A percentile compares a stretch with the other conserved stretches of the same genome.
Evolutionary conservation across 2,797 vertebrate genomes (phyloP).

Genomic region (Oophaga sylvatica): DNA sequence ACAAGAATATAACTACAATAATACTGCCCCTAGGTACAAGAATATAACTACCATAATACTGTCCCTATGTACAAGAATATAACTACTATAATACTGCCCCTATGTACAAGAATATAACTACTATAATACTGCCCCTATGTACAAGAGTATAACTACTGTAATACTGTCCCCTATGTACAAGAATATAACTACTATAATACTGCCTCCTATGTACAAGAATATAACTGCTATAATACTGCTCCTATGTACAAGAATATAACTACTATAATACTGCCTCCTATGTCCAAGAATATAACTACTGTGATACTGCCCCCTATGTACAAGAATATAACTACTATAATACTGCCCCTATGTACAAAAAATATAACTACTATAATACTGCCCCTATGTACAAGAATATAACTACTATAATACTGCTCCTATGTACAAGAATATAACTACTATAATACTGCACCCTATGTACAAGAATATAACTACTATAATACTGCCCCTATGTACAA

Average conservation of each 20-base stretch:
- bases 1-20: background rate
- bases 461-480: background rate
- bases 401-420: background rate
- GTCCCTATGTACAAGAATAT: background rate
- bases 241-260: no score
- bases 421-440: background rate
- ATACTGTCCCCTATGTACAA: background rate
- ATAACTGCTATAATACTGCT: background rate
- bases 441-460: background rate
- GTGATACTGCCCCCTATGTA: background rate
- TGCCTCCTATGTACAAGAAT: background rate
- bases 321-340: slow-evolving; percentile 5
- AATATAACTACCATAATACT: slow-evolving; percentile 8
- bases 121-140: background rate
- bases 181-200: background rate
- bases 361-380: background rate
- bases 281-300: background rate
- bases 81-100: no score
- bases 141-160: background rate
- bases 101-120: background rate
- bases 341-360: background rate
- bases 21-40: background rate
- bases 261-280: background rate
- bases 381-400: background rate
- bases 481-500: background rate